Conservation (phyloP, 1,140 invertebrate genomes). For the Hestina assimilis region DNA sequence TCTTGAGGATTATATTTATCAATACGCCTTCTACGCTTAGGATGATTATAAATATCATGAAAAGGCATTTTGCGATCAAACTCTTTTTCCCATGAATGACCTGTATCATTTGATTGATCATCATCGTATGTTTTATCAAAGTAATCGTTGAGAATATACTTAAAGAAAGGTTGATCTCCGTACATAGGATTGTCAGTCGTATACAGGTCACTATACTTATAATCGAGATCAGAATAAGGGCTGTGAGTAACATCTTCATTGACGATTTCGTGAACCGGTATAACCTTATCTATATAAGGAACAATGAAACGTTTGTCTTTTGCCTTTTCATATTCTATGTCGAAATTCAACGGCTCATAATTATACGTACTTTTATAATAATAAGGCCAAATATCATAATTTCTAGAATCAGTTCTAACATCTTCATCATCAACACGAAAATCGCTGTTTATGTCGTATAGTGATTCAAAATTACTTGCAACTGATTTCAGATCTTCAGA, state of each 20-base stretch:
- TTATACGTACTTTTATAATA: conserved; percentile 50
- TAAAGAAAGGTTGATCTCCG: conserved; percentile 56
- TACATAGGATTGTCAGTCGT: conserved; percentile 49
- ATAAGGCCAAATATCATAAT: conserved; percentile 50
- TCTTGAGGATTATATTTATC: conserved; percentile 19
- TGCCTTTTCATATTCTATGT: conserved; percentile 43
- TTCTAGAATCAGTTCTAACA: conserved; percentile 44
- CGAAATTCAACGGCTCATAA: conserved; percentile 40
- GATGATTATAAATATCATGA: conserved; percentile 20
- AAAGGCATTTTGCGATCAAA: conserved; percentile 41
- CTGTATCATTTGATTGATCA: conserved; percentile 51
- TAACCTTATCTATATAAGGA: conserved; percentile 32
- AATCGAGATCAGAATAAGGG: conserved; percentile 2
- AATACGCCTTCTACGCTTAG: conserved; percentile 32
- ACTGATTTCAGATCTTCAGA: background rate
- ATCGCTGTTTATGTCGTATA: conserved; percentile 26
- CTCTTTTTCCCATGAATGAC: conserved; percentile 47
- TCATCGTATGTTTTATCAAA: conserved; percentile 53
- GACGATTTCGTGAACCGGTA: conserved; percentile 52
- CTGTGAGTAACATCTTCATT: conserved; percentile 33
- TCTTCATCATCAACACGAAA: conserved; percentile 53
- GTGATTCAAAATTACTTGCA: conserved; percentile 14
- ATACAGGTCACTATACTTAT: conserved; percentile 6
- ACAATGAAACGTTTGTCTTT: conserved; percentile 54
- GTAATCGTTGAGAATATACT: conserved; percentile 58